These are phyloP conservation scores for Anolis sagrei DNA, from an alignment of 2,113 vertebrate genomes.

Conservation along the genomic window DNA sequence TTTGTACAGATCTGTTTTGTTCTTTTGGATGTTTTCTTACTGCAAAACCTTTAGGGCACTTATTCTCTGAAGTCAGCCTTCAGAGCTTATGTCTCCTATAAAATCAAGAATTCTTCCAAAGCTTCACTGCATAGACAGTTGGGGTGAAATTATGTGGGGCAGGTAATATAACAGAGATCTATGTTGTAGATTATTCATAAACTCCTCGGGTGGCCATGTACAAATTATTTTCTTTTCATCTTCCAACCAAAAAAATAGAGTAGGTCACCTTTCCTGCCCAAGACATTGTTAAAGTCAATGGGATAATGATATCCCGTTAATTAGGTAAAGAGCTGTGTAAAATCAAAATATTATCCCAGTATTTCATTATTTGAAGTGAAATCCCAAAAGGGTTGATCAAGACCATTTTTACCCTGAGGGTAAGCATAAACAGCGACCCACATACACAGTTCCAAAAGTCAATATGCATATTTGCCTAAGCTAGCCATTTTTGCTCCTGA, in stretches of 20 bases:
- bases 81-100: neutral
- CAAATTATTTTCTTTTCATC: neutral
- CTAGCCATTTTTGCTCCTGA: too few relatives aligned
- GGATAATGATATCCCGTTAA: neutral
- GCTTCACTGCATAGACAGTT: neutral
- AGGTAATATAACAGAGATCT: neutral
- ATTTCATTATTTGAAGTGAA: neutral
- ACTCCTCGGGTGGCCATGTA: neutral
- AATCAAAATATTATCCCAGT: neutral
- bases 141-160: neutral
- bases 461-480: too few relatives aligned
- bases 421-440: too few relatives aligned
- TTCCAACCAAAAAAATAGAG: neutral
- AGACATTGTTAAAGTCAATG: neutral
- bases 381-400: neutral
- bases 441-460: too few relatives aligned
- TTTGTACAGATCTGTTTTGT: neutral
- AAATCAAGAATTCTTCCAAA: slow-evolving; percentile 1
- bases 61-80: neutral
- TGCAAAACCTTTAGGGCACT: neutral
- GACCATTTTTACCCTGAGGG: too few relatives aligned
- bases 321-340: neutral
- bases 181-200: neutral
- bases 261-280: neutral
- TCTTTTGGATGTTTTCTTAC: neutral